Evolutionary conservation across 2,797 vertebrate genomes (phyloP), one percentile per base, ranked within the genome.

Genomic region (Chiroxiphia lanceolata): DNA sequence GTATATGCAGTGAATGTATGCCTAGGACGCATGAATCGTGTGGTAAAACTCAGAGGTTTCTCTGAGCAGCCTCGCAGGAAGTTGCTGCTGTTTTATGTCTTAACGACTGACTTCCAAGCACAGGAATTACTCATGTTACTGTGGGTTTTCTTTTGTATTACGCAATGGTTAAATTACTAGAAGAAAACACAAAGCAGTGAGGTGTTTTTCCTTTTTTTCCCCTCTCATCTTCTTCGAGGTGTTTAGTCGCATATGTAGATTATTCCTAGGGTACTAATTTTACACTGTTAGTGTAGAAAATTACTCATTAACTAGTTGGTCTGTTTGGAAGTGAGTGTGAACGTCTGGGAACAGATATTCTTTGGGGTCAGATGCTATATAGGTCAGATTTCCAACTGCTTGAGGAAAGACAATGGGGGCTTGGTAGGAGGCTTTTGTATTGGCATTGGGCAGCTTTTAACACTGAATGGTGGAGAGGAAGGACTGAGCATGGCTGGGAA

Each of bases 1-100:
- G 0, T 17, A 6, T 27, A 54, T 31, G 42, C 53, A 12, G 50
- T 29, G 63, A 61, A 29, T 0, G 0, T 25, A 18, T 0, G 36
- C 48, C 20, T 47, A 9, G 36, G 83, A 71, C 68, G 20, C 11
- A 25, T 2, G 16, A 56, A 22, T 5, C 21, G 3, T 27, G 21
- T 33, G 26, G 40, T 10, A 57, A 44, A 81, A 45, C 31, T 27
- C 2, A 1, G 22, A 44, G 16, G 23, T 68, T 84, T 57, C 45
- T 81, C 53, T 8, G 16, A 88, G 27, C 44, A 45, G 61, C 45
- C 69, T 61, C 6, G 3, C 65, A 68, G 38, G n/a, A 72, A 21
- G 18, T 12, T 51, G 33, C 33, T 76, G 51, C 57, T 38, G 7
- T 10, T 84, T 54, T 42, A 2, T n/a, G 11, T 40, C 34, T 23